These are phyloP conservation scores for Pyrochroa serraticornis DNA, from an alignment of 2,888 invertebrate genomes.

Conservation along the genomic window DNA sequence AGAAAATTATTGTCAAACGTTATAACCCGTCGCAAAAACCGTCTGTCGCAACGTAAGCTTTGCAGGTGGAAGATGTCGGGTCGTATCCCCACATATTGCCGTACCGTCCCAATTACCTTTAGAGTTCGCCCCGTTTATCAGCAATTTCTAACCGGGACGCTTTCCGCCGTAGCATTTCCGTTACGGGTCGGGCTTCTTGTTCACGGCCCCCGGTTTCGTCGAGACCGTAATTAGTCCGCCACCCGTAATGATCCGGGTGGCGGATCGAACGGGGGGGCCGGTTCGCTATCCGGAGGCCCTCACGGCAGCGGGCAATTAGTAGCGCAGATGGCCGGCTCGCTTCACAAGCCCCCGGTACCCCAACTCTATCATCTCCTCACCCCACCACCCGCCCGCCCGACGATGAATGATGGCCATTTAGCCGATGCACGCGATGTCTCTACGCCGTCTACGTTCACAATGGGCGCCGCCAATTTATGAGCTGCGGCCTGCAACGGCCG, in stretches of 20 bases:
- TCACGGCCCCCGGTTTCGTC: too few species aligned
- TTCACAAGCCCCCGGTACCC: not conserved
- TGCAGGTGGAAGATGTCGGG: too few species aligned
- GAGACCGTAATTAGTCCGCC: constrained; percentile 18
- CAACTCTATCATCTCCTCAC: not conserved
- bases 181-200: not conserved
- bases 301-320: constrained; percentile 5
- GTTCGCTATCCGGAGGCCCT: not conserved
- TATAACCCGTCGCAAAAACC: too few species aligned
- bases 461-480: constrained; percentile 9
- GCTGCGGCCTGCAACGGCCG: not conserved
- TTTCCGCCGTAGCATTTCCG: not conserved
- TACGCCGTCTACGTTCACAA: constrained; percentile 7
- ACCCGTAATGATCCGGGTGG: constrained; percentile 18
- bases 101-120: too few species aligned
- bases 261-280: not conserved
- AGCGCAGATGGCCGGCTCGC: constrained; percentile 3
- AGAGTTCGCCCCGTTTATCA: too few species aligned
- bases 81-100: too few species aligned
- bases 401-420: not conserved
- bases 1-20: too few species aligned
- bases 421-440: constrained; percentile 11
- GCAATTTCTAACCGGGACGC: too few species aligned
- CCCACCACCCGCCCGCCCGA: not conserved
- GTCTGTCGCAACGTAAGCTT: too few species aligned